Base-by-base conservation (phyloP, 35 echinoderm and acorn worm genomes). In the Apostichopus californicus region DNA sequence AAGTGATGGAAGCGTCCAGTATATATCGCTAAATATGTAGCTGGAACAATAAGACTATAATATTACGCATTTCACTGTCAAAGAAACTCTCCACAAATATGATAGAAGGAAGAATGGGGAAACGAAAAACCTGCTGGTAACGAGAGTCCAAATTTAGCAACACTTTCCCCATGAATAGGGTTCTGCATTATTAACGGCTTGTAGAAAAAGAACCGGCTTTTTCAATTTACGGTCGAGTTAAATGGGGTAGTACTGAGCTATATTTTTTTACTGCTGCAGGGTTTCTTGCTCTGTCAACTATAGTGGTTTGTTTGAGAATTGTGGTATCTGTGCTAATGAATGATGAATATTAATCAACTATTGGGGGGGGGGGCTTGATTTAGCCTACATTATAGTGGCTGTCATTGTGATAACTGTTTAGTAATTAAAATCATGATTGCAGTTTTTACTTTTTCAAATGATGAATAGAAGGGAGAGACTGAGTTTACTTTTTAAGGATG, bases 281-380 rank as follows among this genome's bases (percentile, higher is more conserved):
- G 7, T 61, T 61, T 61, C 7, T 8, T 61, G 58, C 58, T 61
- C 58, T 61, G 8, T 61, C 12, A 61, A 9, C 12, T 61, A 61
- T 9, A 5, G 12, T 61, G 7, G 58, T 61, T 9, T 61, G 12
- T 61, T 61, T 61, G 58, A 61, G 13, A 20, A 18, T 18, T 18
- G 71, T 75, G 71, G 71, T 83, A 85, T 85, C 81, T 85, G 55
- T 85, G 81, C 22, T 85, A 85, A 85, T 85, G 81, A 85, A 85
- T 85, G 55, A 85, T 85, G 81, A 85, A 85, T 85, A 85, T 85
- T 85, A 20, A 85, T 85, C 4, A 81, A 54, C 22, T 17, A 13
- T 75, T 18, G 14, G 6, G 71, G 71, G 71, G 13, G 14, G 13
- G n/a, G n/a, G 71, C n/a, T 75, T 75, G 1, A 6, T 75, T 18